Evolutionary conservation across 2,797 vertebrate species (phyloP).

Genomic region (Enteromius paludinosus): DNA sequence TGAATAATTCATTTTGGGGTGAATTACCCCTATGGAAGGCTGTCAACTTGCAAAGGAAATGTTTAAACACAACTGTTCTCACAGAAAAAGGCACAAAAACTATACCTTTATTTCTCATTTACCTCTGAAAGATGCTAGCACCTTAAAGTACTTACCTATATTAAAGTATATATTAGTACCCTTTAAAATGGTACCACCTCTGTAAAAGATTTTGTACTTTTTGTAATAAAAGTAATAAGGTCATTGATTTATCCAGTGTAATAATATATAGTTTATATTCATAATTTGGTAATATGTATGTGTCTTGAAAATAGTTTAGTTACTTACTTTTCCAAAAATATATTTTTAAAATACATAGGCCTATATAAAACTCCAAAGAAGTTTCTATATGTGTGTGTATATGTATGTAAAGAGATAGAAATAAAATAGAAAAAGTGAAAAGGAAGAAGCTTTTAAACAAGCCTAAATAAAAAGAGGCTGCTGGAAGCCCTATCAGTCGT

Average conservation of each 20-base stretch:
- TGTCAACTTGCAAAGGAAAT: not conserved
- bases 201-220: not conserved
- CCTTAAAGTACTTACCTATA: not conserved
- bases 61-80: not conserved
- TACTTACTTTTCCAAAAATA: not conserved
- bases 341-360: not conserved
- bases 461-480: not conserved
- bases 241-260: not conserved
- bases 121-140: not conserved
- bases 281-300: not conserved
- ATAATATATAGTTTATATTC: not conserved
- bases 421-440: not conserved
- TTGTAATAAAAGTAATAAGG: not conserved
- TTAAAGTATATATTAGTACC: not conserved
- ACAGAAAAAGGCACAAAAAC: not conserved
- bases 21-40: not conserved
- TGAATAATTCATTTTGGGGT: not conserved
- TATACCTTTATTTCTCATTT: not conserved
- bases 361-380: not conserved
- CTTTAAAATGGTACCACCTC: not conserved
- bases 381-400: too few relatives aligned
- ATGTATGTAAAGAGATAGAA: not conserved
- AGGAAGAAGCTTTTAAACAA: conserved; percentile 7
- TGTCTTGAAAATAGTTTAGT: not conserved
- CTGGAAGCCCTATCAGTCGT: not conserved